Base-by-base conservation (phyloP, 2,797 vertebrate genomes). In the Myotis myotis region DNA sequence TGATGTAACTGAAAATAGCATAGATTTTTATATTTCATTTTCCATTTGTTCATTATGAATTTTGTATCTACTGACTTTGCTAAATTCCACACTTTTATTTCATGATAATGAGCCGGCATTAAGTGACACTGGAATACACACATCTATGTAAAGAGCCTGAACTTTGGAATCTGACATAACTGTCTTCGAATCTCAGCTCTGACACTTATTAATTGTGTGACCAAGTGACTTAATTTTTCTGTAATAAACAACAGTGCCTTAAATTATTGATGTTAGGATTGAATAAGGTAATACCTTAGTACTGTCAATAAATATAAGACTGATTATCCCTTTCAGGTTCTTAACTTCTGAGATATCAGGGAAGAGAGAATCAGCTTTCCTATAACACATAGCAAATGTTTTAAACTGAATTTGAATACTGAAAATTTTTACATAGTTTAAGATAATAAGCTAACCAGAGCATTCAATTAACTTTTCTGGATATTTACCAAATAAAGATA, bases 11-110 rank as follows among this genome's bases (percentile, higher is more conserved):
- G 62, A 96, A 93, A 83, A 88, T 49, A 38, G n/a, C 60, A 94
- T 6, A 74, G 11, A 72, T 75, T 90, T 92, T 76, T 66, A 36
- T 72, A 89, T 93, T 72, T 85, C 51, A 93, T n/a, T 75, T 96
- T 91, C 87, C 47, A 75, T 70, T 83, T 94, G 86, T 47, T 94
- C 84, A 82, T n/a, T 66, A 71, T 12, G 19, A 81, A 19, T 86
- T 94, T 28, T 76, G 28, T 49, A 81, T 36, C 36, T 25, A 75
- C 8, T 47, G 64, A 82, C 25, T n/a, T 55, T 82, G 41, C 84
- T 93, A 83, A 88, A 95, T 60, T 70, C 79, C 55, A 62, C 60
- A 17, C 5, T 86, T 76, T 55, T 81, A 75, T 33, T 80, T 92
- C 80, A 81, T 70, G 44, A 85, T 53, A 90, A 92, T 6, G 5